These are phyloP conservation scores for Aplocera efformata DNA, from an alignment of 2,888 invertebrate genomes.

Conservation along the genomic window DNA sequence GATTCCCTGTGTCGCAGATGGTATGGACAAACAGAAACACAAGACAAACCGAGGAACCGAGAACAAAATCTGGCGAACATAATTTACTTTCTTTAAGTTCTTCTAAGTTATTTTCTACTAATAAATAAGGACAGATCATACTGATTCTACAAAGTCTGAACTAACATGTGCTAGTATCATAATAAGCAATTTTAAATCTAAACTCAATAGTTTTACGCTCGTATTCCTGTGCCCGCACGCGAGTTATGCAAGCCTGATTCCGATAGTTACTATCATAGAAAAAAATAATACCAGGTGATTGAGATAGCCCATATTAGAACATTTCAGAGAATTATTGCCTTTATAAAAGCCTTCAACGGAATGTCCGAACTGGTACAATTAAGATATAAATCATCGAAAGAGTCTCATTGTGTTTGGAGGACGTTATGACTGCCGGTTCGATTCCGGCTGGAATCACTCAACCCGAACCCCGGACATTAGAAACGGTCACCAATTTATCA, in stretches of 20 bases:
- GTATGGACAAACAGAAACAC: too few species aligned
- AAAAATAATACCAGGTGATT: constrained; percentile 26
- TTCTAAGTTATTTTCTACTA: too few species aligned
- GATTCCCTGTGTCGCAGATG: too few species aligned
- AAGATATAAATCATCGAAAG: constrained; percentile 76
- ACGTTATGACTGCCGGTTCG: constrained; percentile 74
- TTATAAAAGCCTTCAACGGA: constrained; percentile 57
- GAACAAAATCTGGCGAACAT: too few species aligned
- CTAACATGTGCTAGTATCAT: too few species aligned
- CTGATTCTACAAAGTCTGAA: too few species aligned
- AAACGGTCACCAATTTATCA: constrained; percentile 79
- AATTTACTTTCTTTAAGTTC: too few species aligned
- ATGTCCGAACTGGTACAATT: constrained; percentile 62
- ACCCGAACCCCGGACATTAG: constrained; percentile 63
- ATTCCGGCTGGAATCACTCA: constrained; percentile 63
- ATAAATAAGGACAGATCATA: too few species aligned
- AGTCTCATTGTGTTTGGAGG: constrained; percentile 66
- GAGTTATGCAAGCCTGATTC: constrained; percentile 3
- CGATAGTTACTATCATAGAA: constrained; percentile 5
- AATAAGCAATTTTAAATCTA: too few species aligned
- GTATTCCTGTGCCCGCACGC: background rate
- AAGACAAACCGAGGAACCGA: too few species aligned
- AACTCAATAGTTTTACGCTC: too few species aligned
- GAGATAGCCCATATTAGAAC: constrained; percentile 27
- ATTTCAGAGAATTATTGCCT: constrained; percentile 55